These are phyloP conservation scores for Caenorhabditis panamensis DNA, from an alignment of 2,888 invertebrate genomes.

Conservation along the genomic window DNA sequence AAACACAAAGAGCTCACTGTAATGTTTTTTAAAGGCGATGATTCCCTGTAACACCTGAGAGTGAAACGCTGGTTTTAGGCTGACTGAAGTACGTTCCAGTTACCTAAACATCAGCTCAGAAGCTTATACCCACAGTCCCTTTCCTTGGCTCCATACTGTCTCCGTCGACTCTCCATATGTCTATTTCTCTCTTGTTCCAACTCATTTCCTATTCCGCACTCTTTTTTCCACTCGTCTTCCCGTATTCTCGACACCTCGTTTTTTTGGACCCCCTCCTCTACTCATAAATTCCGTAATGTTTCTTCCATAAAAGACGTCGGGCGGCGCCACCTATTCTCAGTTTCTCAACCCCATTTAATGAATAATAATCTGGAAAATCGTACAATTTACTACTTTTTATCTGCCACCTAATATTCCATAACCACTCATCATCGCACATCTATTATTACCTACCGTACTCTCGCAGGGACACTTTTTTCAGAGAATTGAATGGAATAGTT, in stretches of 20 bases:
- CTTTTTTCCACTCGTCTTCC: background rate
- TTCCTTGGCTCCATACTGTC: background rate
- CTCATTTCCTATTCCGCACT: conserved; percentile 14
- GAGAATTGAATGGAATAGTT: conserved; percentile 12
- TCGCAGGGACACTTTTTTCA: background rate
- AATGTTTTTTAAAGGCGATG: no score
- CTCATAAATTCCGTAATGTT: conserved; percentile 18
- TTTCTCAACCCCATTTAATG: conserved; percentile 32
- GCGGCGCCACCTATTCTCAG: background rate
- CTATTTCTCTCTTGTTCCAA: background rate
- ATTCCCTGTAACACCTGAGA: no score
- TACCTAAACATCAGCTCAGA: no score
- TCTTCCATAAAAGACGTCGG: background rate
- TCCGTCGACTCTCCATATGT: background rate
- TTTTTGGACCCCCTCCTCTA: conserved; percentile 19
- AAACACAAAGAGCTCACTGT: no score
- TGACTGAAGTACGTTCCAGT: no score
- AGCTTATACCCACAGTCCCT: background rate
- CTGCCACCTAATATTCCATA: conserved; percentile 11
- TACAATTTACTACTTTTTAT: background rate
- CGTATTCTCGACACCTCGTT: background rate
- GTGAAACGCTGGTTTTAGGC: no score
- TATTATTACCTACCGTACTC: conserved; percentile 31
- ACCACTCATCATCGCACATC: background rate
- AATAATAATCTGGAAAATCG: conserved; percentile 13